Conservation (phyloP, 2,113 vertebrate genomes). For the Eurystomus gularis region DNA sequence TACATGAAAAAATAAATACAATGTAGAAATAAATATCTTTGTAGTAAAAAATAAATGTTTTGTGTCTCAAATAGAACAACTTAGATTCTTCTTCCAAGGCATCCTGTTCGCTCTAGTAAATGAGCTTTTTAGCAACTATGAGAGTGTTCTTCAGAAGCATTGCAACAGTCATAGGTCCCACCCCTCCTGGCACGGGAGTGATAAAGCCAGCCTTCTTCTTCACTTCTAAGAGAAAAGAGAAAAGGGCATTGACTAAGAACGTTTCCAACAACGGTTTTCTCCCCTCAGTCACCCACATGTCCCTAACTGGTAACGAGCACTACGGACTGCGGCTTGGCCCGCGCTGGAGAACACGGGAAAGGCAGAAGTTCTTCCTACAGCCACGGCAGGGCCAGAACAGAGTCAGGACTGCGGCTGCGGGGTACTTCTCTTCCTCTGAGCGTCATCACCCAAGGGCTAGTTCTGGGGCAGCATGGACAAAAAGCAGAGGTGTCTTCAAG, state of each 20-base stretch:
- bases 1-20: constrained; percentile 75
- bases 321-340: neutral
- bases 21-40: constrained; percentile 76
- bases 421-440: neutral
- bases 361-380: neutral
- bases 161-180: constrained; percentile 90
- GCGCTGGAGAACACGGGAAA: neutral
- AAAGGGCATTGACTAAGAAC: neutral
- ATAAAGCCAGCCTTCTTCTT: constrained; percentile 89
- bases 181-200: constrained; percentile 89
- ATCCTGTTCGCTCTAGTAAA: constrained; percentile 69
- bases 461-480: neutral
- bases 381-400: fast-evolving
- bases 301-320: neutral
- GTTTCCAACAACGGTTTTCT: neutral
- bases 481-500: fast-evolving
- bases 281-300: fast-evolving
- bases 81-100: neutral
- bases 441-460: neutral
- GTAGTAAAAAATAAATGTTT: constrained; percentile 70
- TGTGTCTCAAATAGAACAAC: constrained; percentile 37
- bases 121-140: constrained; percentile 79
- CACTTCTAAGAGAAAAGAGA: constrained; percentile 78
- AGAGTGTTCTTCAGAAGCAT: constrained; percentile 93
- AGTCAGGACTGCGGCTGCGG: neutral